A percentile compares a stretch with the other conserved stretches of the same genome.
Conservation (phyloP, 2,888 invertebrate genomes). For the Heteromurus nitidus region DNA sequence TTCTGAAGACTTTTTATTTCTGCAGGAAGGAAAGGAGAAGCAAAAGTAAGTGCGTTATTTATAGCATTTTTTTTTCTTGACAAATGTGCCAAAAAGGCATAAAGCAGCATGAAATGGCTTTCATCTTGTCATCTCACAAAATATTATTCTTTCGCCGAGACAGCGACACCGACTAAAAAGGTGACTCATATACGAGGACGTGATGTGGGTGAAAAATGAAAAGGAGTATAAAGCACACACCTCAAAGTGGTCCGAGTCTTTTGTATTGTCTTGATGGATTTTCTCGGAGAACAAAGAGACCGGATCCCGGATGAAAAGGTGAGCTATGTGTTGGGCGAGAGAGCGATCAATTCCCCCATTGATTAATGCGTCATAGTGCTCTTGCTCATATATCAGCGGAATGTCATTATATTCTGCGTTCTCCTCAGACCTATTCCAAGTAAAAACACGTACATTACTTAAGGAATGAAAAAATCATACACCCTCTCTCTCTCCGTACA, state of each 20-base stretch:
- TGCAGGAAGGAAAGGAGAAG: not conserved
- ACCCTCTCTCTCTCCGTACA: no score
- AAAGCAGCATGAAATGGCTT: not conserved
- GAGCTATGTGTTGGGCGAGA: constrained; percentile 96
- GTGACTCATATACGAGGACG: no score
- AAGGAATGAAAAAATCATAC: no score
- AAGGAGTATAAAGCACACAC: no score
- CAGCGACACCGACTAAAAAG: no score
- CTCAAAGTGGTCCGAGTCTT: constrained; percentile 99
- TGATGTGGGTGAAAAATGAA: no score
- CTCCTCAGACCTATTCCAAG: constrained; percentile 73
- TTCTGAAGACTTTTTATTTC: not conserved
- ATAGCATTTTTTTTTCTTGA: no score
- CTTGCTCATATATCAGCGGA: constrained; percentile 88
- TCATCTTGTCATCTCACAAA: not conserved
- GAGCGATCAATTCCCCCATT: constrained; percentile 94
- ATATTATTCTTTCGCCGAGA: not conserved
- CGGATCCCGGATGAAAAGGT: constrained; percentile 97
- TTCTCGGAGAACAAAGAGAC: constrained; percentile 97
- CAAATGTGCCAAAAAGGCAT: not conserved
- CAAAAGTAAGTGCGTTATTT: no score
- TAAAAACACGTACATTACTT: no score
- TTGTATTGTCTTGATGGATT: constrained; percentile 92
- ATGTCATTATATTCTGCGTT: constrained; percentile 91
- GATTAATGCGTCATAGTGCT: constrained; percentile 87